Conservation (phyloP, 2,113 vertebrate species). For the Brienomyrus brachyistius region DNA sequence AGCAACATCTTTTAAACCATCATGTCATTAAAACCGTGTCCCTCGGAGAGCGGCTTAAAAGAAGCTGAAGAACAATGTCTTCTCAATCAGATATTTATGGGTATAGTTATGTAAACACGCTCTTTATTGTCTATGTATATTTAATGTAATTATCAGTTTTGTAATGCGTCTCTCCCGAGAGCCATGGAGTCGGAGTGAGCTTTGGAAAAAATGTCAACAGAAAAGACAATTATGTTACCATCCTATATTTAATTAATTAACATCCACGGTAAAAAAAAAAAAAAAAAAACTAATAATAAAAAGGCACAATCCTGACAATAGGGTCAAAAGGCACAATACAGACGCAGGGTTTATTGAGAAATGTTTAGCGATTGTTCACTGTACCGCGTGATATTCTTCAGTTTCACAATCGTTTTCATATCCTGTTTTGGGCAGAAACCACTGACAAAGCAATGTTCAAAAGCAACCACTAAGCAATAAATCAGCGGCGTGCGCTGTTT, state of each 20-base stretch:
- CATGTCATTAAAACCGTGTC: slow-evolving; percentile 79
- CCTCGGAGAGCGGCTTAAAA: slow-evolving; percentile 72
- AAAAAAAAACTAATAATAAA: neutral
- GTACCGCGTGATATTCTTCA: slow-evolving; percentile 11
- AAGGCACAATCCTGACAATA: neutral
- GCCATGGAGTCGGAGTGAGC: slow-evolving; percentile 49
- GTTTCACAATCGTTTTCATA: slow-evolving; percentile 17
- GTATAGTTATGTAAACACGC: slow-evolving; percentile 81
- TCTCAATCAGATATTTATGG: slow-evolving; percentile 85
- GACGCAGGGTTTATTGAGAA: slow-evolving; percentile 8
- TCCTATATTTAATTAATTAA: slow-evolving; percentile 27
- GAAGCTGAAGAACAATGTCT: slow-evolving; percentile 79
- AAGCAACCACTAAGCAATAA: slow-evolving; percentile 1
- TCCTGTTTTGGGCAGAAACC: slow-evolving; percentile 16
- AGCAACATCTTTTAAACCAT: slow-evolving; percentile 82
- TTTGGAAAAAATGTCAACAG: slow-evolving; percentile 81
- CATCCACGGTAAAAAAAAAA: neutral
- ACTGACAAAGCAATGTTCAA: slow-evolving; percentile 9
- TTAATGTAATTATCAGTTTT: slow-evolving; percentile 90
- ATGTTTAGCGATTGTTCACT: slow-evolving; percentile 21
- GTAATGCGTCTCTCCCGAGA: slow-evolving; percentile 70
- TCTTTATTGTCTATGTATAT: slow-evolving; percentile 86
- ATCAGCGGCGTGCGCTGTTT: neutral
- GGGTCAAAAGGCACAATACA: neutral
- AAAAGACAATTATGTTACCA: slow-evolving; percentile 59